Evolutionary conservation across 2,888 invertebrate genomes (phyloP).

Genomic region (Maniola hyperantus): DNA sequence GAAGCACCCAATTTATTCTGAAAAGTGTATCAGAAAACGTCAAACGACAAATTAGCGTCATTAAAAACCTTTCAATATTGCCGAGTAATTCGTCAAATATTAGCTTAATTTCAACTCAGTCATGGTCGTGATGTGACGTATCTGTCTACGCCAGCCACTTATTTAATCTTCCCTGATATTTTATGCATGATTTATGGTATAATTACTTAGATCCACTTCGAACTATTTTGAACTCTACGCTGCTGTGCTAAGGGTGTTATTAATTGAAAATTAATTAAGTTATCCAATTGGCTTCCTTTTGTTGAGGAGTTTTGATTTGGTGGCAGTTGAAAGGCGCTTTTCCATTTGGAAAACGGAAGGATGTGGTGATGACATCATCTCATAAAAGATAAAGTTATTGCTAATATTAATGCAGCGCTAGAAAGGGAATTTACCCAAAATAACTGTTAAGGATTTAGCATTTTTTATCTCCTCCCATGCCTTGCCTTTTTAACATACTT

Average conservation of each 20-base stretch:
- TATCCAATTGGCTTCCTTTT: slow-evolving; percentile 8
- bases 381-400: neutral
- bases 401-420: too few species aligned
- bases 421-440: too few species aligned
- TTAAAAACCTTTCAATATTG: neutral
- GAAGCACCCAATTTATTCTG: neutral
- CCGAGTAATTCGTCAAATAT: neutral
- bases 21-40: neutral
- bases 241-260: slow-evolving; percentile 12
- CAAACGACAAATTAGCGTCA: neutral
- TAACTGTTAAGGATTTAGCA: too few species aligned
- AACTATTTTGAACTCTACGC: slow-evolving; percentile 11
- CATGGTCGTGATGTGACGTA: slow-evolving; percentile 42
- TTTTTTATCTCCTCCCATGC: too few species aligned
- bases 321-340: neutral
- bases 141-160: slow-evolving; percentile 46
- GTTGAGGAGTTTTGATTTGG: slow-evolving; percentile 21
- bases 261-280: slow-evolving; percentile 15
- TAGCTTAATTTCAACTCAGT: slow-evolving; percentile 13
- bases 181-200: slow-evolving; percentile 42
- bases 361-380: slow-evolving; percentile 7
- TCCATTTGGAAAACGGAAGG: neutral
- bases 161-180: slow-evolving; percentile 41
- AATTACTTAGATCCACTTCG: slow-evolving; percentile 41
- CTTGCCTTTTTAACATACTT: too few species aligned